Base-by-base conservation (phyloP, 2,888 invertebrate genomes). In the Quadroppia sp. region DNA sequence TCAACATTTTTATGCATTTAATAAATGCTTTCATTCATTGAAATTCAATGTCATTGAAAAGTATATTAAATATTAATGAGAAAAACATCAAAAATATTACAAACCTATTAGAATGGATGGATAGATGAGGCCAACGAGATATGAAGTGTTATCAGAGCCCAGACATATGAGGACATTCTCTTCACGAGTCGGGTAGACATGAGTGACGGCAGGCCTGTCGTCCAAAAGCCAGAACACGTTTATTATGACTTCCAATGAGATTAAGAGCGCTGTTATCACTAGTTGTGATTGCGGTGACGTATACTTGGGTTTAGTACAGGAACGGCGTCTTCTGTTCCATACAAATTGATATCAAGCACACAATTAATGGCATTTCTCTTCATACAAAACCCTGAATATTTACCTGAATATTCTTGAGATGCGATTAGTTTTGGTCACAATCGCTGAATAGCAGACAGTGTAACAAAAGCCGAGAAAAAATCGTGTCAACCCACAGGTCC, bases 401-500 rank as follows among this genome's bases (percentile, higher is more conserved):
- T 76, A 77, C 79, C 84, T 84, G 80, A 87, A 87, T 78, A 86
- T 86, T 75, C 86, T 80, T 36, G 86, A 84, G 69, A 86, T 86
- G 70, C 86, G 80, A 78, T 85, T 86, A 40, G 85, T 86, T 79
- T 86, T 86, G 11, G 86, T 85, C 15, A 86, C 84, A 25, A 86
- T 82, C 13, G 86, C 84, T 0, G 86, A 83, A 78, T 86, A 87
- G 78, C 85, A 85, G 1, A 86, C 78, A 0, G 86, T 85, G 78
- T 85, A 86, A 77, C 84, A 85, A 73, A 86, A 81, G 0, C 86
- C 86, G 13, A 86, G 81, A 48, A 85, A 84, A 78, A 86, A 84
- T 72, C 86, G 81, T 1, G 84, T 84, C 17, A 84, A 75, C 1
- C 84, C 84, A 78, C 86, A 87, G 1, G 83, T 83, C 42, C 81